Evolutionary conservation across 2,797 vertebrate genomes (phyloP), one percentile per base, ranked within the genome.

Genomic region (Enteromius trimaculatus): DNA sequence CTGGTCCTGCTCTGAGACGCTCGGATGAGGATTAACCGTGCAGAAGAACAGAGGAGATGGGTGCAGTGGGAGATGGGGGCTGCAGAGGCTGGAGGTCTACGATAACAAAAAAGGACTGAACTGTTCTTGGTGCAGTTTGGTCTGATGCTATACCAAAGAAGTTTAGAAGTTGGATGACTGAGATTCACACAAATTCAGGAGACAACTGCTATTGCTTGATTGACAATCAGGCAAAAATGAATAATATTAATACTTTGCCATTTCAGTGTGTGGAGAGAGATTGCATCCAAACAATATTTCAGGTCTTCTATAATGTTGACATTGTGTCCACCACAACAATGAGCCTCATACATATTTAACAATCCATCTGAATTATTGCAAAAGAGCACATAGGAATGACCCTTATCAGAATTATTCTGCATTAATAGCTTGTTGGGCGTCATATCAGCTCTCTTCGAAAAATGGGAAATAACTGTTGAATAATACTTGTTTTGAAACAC

Each of bases 341-440:
- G 31, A n/a, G 21, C 31, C 77, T 68, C 53, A 87, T 88, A 80
- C 75, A 83, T 79, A 89, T 89, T 51, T 79, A 87, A 82, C 80
- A 89, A 44, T 80, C 81, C 72, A 87, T 87, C n/a, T 83, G 64
- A 78, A 81, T 85, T 77, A 72, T 72, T 75, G 82, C 74, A 80
- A 88, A 88, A 86, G 70, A 85, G 83, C 85, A 87, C 79, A 68
- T 82, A 80, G 37, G 88, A 88, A 69, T 89, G 84, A 86, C 84
- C 79, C 71, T 84, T 86, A 91, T 90, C 90, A 90, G 87, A 92
- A 92, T 90, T 87, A 92, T 92, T 74, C 83, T 65, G 77, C 70
- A 66, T 81, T 93, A 93, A 93, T 90, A 89, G 85, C 89, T 86
- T 86, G 87, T 90, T 92, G 83, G 79, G 86, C 89, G 88, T 92